These are phyloP conservation scores for Antheraea mylitta DNA, from an alignment of 1,140 invertebrate species.

Conservation along the genomic window DNA sequence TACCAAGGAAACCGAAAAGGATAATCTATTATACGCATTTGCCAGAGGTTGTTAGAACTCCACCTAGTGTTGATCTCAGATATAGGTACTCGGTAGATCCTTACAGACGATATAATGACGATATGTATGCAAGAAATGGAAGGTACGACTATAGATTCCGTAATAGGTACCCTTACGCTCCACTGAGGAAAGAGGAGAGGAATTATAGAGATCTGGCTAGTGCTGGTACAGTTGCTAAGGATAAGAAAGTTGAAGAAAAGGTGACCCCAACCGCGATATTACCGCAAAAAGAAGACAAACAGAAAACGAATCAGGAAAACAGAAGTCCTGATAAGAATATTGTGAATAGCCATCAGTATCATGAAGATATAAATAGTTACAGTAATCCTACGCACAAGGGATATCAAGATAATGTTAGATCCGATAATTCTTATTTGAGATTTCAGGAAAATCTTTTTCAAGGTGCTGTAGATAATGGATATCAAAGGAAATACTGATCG, in stretches of 20 bases:
- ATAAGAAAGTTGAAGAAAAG: conserved; percentile 71
- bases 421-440: conserved; percentile 62
- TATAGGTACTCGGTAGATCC: conserved; percentile 67
- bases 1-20: conserved; percentile 71
- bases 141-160: conserved; percentile 68
- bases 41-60: conserved; percentile 73
- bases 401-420: conserved; percentile 57
- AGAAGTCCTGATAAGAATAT: conserved; percentile 56
- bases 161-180: conserved; percentile 64
- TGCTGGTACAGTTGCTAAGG: conserved; percentile 59
- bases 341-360: conserved; percentile 74
- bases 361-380: conserved; percentile 52
- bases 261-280: conserved; percentile 64
- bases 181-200: conserved; percentile 70
- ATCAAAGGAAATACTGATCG: conserved; percentile 64
- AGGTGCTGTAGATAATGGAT: conserved; percentile 64
- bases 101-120: conserved; percentile 67
- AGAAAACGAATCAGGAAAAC: conserved; percentile 35
- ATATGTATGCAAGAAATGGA: conserved; percentile 57
- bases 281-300: conserved; percentile 66
- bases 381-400: conserved; percentile 58
- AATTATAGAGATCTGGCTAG: conserved; percentile 68
- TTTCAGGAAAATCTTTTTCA: conserved; percentile 73
- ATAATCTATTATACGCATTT: conserved; percentile 77
- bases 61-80: conserved; percentile 67